Evolutionary conservation across 2,113 vertebrate species (phyloP).

Genomic region (Camelus dromedarius): DNA sequence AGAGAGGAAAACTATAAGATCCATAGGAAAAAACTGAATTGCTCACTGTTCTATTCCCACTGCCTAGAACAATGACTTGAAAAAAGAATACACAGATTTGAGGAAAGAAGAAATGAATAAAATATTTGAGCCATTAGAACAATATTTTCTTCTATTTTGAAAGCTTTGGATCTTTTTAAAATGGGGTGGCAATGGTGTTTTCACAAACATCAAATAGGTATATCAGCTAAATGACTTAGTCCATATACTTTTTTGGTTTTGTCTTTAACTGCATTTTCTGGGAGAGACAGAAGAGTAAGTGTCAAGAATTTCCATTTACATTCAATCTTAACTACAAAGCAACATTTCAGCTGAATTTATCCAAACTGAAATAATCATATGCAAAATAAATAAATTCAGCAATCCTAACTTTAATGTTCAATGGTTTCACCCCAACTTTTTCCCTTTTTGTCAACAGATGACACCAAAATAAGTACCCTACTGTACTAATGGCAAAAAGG

Average conservation of each 20-base stretch:
- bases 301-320: conserved; percentile 13
- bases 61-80: conserved; percentile 15
- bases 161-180: conserved; percentile 41
- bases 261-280: neutral
- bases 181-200: neutral
- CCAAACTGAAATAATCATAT: neutral
- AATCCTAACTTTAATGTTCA: conserved; percentile 43
- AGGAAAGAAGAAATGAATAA: neutral
- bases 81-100: neutral
- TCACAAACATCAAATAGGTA: conserved; percentile 11
- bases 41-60: neutral
- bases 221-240: neutral
- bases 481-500: neutral
- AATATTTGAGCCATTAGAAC: neutral
- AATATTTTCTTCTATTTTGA: conserved; percentile 32
- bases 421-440: neutral
- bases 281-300: neutral
- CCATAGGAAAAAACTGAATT: neutral
- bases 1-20: neutral
- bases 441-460: conserved; percentile 33
- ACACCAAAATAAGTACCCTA: conserved; percentile 23
- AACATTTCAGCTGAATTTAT: conserved; percentile 41
- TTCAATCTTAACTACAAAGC: conserved; percentile 2
- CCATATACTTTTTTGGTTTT: neutral
- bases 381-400: neutral